Base-by-base conservation (phyloP, 1,140 invertebrate species). In the Sogatella furcifera region DNA sequence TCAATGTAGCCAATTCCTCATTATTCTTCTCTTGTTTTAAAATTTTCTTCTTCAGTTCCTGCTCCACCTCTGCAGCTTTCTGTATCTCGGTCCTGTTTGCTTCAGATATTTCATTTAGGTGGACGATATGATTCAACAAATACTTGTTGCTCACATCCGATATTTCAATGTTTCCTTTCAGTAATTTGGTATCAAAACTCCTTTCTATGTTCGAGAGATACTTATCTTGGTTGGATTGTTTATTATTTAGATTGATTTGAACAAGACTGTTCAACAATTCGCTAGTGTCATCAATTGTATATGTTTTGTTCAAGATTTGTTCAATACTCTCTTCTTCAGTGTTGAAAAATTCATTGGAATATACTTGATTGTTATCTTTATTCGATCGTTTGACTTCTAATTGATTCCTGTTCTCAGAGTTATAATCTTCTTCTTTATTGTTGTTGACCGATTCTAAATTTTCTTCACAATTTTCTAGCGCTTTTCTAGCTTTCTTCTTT, bases 1-100 rank as follows among this genome's bases (percentile, higher is more conserved):
- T 95, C 0, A 89, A 92, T 70, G 90, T 86, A 42, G 85, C 82
- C 31, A 95, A 82, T 70, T 90, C 90, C 56, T 85, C 77, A 2
- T 91, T 90, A 8, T 85, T 90, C 69, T 96, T 88, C 70, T 98
- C 91, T 71, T 93, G 86, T 64, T 86, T 73, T 69, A 94, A 90
- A 52, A 96, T 77, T 68, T 86, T 83, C 72, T 94, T 88, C 67
- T 89, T 81, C 77, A 95, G 91, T 74, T 95, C 90, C 57, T 87
- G 75, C 74, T 91, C 87, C 43, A 78, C 68, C 62, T 72, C 64
- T 71, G 90, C 92, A 68, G 91, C 80, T 69, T 94, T 90, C 0
- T 88, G 83, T 59, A 96, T 55, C 31, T 55, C 46, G 2, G 46
- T 49, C 17, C 46, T 19, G 2, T 38, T 38, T 11, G 68, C 52